These are phyloP conservation scores for Urosaurus nigricauda DNA, from an alignment of 2,797 vertebrate species.

Conservation along the genomic window DNA sequence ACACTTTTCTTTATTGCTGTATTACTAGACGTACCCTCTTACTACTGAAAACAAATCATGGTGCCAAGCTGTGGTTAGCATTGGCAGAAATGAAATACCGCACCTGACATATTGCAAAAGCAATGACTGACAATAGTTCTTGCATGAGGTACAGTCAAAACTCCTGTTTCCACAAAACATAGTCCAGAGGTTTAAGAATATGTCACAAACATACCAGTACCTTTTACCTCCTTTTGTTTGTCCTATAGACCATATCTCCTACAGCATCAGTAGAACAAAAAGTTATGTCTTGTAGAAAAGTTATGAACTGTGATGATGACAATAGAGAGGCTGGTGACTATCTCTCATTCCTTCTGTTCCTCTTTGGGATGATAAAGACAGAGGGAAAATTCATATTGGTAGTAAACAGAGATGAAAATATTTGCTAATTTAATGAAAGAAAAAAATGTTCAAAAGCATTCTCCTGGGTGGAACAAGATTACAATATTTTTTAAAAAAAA, in stretches of 20 bases:
- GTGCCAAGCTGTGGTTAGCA: no score
- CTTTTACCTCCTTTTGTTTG: neutral
- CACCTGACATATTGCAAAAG: neutral
- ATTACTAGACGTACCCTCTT: neutral
- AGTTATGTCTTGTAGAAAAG: neutral
- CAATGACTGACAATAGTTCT: neutral
- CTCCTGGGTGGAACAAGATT: no score
- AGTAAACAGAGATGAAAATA: no score
- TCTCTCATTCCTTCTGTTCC: neutral
- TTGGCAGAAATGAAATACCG: neutral
- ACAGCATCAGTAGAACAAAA: neutral
- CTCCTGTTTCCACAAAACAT: neutral
- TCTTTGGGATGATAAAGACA: neutral
- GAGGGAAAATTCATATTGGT: no score
- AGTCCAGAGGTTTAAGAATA: no score
- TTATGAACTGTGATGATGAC: no score
- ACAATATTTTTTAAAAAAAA: no score
- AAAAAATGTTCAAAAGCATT: no score
- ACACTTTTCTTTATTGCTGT: neutral
- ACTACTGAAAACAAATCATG: neutral
- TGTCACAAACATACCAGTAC: neutral
- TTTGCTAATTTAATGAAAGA: no score
- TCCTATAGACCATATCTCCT: neutral
- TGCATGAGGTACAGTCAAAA: neutral
- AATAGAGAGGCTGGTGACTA: neutral